Evolutionary conservation across 2,888 invertebrate genomes (phyloP).

Genomic region (Drosophila hamatofila): DNA sequence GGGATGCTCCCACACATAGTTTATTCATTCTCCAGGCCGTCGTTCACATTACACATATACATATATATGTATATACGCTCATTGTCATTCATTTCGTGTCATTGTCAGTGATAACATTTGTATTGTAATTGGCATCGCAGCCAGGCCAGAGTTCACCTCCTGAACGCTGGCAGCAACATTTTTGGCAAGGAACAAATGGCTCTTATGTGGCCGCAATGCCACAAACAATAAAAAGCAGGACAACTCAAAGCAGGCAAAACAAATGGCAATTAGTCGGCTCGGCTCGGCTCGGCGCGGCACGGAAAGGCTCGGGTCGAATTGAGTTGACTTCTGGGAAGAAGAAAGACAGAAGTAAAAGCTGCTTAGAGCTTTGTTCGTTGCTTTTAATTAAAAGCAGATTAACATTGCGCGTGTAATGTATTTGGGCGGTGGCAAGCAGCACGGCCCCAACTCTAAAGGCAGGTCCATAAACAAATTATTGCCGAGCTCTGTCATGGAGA

Average conservation of each 20-base stretch:
- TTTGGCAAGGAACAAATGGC: constrained; percentile 49
- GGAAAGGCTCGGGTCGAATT: neutral
- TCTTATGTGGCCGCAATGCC: constrained; percentile 36
- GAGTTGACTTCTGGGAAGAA: constrained; percentile 5
- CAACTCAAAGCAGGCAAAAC: constrained; percentile 43
- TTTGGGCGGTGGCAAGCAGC: constrained; percentile 22
- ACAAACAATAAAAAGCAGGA: constrained; percentile 39
- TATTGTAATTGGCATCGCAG: constrained; percentile 50
- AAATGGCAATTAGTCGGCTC: constrained; percentile 64
- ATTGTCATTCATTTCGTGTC: constrained; percentile 44
- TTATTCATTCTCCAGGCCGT: neutral
- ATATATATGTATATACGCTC: constrained; percentile 1
- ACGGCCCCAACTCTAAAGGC: constrained; percentile 4
- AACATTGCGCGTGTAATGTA: constrained; percentile 70
- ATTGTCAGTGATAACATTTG: constrained; percentile 52
- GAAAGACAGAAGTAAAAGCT: constrained; percentile 46
- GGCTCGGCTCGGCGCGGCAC: neutral
- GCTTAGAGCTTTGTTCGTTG: constrained; percentile 63
- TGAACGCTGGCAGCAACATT: constrained; percentile 25
- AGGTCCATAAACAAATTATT: constrained; percentile 59
- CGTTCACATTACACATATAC: neutral
- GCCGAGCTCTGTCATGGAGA: constrained; percentile 58
- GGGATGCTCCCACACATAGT: constrained; percentile 21
- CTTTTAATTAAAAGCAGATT: constrained; percentile 79
- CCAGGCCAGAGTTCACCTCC: constrained; percentile 3